These are phyloP conservation scores for Sceliomorpha sp. DNA, from an alignment of 2,888 invertebrate genomes.

Conservation along the genomic window DNA sequence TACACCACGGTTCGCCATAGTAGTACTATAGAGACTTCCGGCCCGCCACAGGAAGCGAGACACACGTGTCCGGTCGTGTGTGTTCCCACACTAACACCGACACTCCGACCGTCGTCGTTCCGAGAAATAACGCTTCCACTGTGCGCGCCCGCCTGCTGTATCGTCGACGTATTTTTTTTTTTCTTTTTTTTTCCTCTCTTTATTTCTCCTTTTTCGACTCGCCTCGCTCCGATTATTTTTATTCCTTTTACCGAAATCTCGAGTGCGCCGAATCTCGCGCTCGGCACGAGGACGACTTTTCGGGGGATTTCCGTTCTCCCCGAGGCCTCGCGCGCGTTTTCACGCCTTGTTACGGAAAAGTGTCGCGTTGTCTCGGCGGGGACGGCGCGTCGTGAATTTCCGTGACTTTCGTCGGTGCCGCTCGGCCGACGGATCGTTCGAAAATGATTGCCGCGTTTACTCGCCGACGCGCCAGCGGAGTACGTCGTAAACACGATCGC, in stretches of 20 bases:
- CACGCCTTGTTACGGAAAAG: no score
- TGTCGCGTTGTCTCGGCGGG: no score
- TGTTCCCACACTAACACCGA: conserved; percentile 71
- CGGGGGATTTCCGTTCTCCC: no score
- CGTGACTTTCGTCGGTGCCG: no score
- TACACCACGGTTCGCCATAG: conserved; percentile 63
- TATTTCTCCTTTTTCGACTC: background rate
- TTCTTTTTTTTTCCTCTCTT: background rate
- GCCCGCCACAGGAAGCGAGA: conserved; percentile 76
- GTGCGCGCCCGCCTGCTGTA: conserved; percentile 15
- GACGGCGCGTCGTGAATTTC: no score
- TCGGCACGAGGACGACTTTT: no score
- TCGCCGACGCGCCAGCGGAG: no score
- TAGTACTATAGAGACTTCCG: conserved; percentile 79
- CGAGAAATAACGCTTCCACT: conserved; percentile 11
- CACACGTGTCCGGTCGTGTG: conserved; percentile 76
- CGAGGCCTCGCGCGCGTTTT: no score
- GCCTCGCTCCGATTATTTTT: no score
- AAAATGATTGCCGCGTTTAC: no score
- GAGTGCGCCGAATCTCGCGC: background rate
- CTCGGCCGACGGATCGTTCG: no score
- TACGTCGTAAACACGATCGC: no score
- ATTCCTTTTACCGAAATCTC: background rate
- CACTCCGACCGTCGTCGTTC: conserved; percentile 31
- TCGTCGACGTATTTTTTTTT: conserved; percentile 4